Percentiles rank a stretch among this genome's conserved stretches.
Conservation (phyloP, 2,113 vertebrate species). For the Pluvialis apricaria region DNA sequence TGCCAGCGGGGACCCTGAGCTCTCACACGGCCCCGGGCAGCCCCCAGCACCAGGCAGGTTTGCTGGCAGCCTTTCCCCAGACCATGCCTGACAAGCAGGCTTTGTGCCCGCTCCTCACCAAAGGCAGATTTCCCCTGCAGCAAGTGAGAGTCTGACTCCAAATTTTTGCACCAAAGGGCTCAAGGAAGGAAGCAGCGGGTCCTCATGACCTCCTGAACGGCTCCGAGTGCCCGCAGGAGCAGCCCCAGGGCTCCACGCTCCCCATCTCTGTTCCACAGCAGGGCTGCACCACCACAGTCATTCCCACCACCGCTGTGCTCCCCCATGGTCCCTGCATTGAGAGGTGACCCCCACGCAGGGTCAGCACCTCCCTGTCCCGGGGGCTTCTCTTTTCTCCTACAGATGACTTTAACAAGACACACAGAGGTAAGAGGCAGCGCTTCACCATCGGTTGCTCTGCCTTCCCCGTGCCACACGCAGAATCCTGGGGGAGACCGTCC, state of each 20-base stretch:
- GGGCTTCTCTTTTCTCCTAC: background rate
- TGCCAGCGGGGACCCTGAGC: accelerated
- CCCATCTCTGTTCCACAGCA: accelerated
- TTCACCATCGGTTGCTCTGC: background rate
- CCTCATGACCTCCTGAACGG: accelerated
- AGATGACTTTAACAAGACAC: background rate
- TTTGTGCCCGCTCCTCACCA: background rate
- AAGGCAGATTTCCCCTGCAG: background rate
- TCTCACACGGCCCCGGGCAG: background rate
- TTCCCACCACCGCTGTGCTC: background rate
- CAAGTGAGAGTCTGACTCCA: background rate
- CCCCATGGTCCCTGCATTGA: background rate
- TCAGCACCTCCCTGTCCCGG: background rate
- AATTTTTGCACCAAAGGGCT: no score
- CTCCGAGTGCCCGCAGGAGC: background rate
- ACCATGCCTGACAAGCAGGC: background rate
- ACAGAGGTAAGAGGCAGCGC: background rate
- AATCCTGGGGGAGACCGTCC: background rate
- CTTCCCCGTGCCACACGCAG: accelerated
- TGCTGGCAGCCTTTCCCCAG: background rate
- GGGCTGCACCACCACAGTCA: background rate
- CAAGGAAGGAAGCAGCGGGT: background rate
- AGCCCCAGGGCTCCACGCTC: background rate
- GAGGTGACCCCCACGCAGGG: no score
- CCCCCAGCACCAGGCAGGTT: background rate